phyloP scores from a whole-genome alignment of 1,140 invertebrate species.

The Aphaenogaster floridana region DNA sequence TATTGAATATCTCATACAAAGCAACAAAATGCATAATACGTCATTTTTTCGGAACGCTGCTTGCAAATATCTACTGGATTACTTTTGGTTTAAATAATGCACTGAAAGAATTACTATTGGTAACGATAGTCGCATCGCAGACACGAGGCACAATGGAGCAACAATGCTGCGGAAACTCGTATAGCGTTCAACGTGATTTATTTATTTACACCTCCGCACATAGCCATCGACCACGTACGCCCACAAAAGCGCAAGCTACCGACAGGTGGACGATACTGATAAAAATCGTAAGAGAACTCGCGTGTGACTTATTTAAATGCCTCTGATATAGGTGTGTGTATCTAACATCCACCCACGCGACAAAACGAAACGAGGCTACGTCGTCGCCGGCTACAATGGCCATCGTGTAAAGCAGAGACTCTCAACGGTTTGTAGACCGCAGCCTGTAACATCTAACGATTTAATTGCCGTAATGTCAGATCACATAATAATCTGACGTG shows the following conservation, averaged over 20 bases:
- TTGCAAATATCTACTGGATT: slow-evolving; percentile 5
- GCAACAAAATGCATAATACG: neutral
- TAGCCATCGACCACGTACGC: slow-evolving; percentile 42
- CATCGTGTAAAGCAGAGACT: slow-evolving; percentile 43
- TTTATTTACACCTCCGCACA: slow-evolving; percentile 58
- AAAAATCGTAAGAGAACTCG: slow-evolving; percentile 63
- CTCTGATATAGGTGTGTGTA: slow-evolving; percentile 7
- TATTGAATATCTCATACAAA: neutral
- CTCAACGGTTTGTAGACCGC: slow-evolving; percentile 19
- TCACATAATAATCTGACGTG: neutral
- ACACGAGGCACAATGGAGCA: slow-evolving; percentile 37
- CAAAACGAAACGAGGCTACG: slow-evolving; percentile 56
- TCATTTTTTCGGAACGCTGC: neutral
- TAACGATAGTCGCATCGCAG: slow-evolving; percentile 53
- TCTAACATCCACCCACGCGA: slow-evolving; percentile 17
- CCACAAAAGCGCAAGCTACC: slow-evolving; percentile 33
- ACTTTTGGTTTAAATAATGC: slow-evolving; percentile 40
- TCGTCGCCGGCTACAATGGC: slow-evolving; percentile 44
- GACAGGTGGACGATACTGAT: slow-evolving; percentile 61
- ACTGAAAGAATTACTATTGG: slow-evolving; percentile 49
- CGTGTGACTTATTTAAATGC: slow-evolving; percentile 56
- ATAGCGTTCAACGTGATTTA: slow-evolving; percentile 60
- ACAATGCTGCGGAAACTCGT: slow-evolving; percentile 58
- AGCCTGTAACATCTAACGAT: neutral
- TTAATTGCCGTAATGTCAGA: neutral